These are phyloP conservation scores for Pteropus rufus DNA, from an alignment of 2,797 vertebrate species.

Conservation along the genomic window DNA sequence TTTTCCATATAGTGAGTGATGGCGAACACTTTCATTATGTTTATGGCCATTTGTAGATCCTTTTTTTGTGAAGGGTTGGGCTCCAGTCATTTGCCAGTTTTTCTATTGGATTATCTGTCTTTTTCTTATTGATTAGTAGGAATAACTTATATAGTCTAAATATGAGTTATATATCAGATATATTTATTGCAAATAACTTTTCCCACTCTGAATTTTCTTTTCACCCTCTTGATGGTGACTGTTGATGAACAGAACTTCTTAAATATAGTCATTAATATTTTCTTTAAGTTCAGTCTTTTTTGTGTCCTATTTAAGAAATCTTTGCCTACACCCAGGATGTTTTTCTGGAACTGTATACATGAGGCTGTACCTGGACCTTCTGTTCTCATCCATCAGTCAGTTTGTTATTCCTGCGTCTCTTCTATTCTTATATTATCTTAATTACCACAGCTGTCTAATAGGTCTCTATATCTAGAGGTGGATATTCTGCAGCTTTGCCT, in stretches of 20 bases:
- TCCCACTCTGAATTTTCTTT: background rate
- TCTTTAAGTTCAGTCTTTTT: background rate
- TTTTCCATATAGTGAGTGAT: background rate
- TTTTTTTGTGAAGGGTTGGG: background rate
- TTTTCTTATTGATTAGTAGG: background rate
- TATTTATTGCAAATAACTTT: background rate
- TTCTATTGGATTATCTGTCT: background rate
- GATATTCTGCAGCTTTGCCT: background rate
- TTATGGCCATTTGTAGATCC: background rate
- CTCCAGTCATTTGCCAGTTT: background rate
- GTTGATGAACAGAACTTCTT: background rate
- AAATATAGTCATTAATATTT: background rate
- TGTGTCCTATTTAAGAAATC: background rate
- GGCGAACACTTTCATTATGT: background rate
- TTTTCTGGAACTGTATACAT: background rate
- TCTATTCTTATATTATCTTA: background rate
- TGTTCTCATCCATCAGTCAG: background rate
- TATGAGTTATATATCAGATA: background rate
- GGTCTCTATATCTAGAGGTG: background rate
- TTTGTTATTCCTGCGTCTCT: background rate
- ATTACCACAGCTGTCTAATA: background rate
- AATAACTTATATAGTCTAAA: background rate
- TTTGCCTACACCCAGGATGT: background rate
- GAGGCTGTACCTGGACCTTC: background rate
- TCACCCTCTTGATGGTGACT: background rate